Percentiles rank a stretch among this genome's conserved stretches.
Evolutionary conservation across 2,888 invertebrate species (phyloP).

Genomic region (Dinocampus coccinellae): DNA sequence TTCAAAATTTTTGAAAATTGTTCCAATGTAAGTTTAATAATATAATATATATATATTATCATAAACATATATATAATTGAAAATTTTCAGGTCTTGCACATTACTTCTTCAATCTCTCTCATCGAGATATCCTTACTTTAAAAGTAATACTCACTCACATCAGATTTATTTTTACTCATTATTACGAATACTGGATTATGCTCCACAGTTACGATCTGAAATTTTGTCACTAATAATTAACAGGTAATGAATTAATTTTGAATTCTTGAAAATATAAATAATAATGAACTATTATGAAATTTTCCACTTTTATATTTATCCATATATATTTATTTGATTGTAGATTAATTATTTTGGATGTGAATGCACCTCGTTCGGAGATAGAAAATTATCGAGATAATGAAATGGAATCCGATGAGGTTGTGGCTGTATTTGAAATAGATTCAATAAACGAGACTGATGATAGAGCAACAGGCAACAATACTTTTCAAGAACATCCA

Average conservation of each 20-base stretch:
- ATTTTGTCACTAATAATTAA: conserved; percentile 82
- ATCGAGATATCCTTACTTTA: conserved; percentile 83
- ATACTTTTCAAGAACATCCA: conserved; percentile 69
- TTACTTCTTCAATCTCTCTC: conserved; percentile 77
- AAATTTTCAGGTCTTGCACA: conserved; percentile 76
- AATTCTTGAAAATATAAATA: not conserved
- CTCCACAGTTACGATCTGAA: conserved; percentile 78
- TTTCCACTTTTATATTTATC: not conserved
- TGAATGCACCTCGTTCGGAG: conserved; percentile 75
- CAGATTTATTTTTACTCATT: conserved; percentile 85
- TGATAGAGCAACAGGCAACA: conserved; percentile 50
- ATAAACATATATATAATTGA: conserved; percentile 27
- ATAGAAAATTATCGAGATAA: conserved; percentile 72
- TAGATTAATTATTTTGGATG: conserved; percentile 83
- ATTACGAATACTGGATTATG: conserved; percentile 81
- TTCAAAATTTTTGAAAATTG: conserved; percentile 69
- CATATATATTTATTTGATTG: conserved; percentile 49
- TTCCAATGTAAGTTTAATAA: conserved; percentile 73
- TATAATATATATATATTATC: conserved; percentile 26
- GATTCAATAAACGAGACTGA: conserved; percentile 53
- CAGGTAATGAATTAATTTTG: conserved; percentile 73
- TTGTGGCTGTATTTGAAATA: conserved; percentile 52
- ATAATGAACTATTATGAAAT: not conserved
- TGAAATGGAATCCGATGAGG: conserved; percentile 69
- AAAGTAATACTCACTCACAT: conserved; percentile 76